phyloP scores from a whole-genome alignment of 2,797 vertebrate genomes.

The Sciurus carolinensis region DNA sequence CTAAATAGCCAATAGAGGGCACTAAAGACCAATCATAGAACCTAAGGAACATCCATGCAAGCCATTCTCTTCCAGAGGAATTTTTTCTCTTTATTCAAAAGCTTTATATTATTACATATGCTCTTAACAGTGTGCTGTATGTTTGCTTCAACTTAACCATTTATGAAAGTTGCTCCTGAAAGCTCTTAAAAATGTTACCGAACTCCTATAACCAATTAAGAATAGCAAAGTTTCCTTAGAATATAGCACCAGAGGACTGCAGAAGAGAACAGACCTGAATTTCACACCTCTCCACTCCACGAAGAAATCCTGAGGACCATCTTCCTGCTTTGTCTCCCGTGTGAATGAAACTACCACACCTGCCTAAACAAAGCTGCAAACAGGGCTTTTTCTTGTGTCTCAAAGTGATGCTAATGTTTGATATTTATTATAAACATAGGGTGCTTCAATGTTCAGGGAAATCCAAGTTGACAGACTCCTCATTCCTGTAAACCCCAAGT shows the following conservation, averaged over 20 bases:
- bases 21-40: constrained; percentile 85
- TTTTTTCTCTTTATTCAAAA: constrained; percentile 34
- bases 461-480: background rate
- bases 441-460: background rate
- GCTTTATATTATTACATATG: background rate
- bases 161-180: constrained; percentile 29
- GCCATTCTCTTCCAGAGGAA: background rate
- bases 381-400: background rate
- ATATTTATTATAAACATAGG: background rate
- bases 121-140: background rate
- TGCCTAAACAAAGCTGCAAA: background rate
- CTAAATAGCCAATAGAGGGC: constrained; percentile 89
- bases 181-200: constrained; percentile 29
- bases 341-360: background rate
- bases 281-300: background rate
- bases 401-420: background rate
- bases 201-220: background rate
- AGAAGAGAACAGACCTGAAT: background rate
- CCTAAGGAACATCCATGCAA: background rate
- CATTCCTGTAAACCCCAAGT: background rate
- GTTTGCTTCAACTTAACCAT: background rate
- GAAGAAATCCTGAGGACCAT: background rate
- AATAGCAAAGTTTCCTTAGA: background rate
- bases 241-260: background rate
- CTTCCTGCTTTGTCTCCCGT: background rate